Percentiles rank a stretch among this genome's conserved stretches.
phyloP scores from a whole-genome alignment of 1,140 invertebrate genomes.

The Drosophila parabipectinata region DNA sequence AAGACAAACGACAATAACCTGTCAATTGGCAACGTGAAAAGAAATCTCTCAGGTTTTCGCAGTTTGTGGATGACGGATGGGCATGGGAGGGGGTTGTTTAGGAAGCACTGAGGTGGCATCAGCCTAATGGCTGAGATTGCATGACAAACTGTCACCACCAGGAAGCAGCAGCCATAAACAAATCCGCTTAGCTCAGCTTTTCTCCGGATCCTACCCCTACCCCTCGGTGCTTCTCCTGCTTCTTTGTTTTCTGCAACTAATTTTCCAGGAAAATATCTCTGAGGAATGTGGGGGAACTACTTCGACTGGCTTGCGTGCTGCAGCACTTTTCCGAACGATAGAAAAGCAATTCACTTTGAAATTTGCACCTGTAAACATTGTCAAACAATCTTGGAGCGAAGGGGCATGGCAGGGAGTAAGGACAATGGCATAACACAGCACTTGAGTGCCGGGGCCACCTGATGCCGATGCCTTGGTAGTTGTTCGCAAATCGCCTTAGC shows the following conservation, averaged over 20 bases:
- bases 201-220: slow-evolving; percentile 22
- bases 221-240: not conserved
- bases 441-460: slow-evolving; percentile 71
- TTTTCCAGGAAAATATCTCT: slow-evolving; percentile 50
- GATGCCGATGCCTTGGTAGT: slow-evolving; percentile 53
- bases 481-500: slow-evolving; percentile 75
- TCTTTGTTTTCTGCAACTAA: slow-evolving; percentile 44
- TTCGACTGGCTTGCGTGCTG: slow-evolving; percentile 64
- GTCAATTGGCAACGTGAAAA: slow-evolving; percentile 52
- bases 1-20: slow-evolving; percentile 41
- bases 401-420: slow-evolving; percentile 30
- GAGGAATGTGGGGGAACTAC: slow-evolving; percentile 40
- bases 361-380: slow-evolving; percentile 82
- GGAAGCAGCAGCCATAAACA: slow-evolving; percentile 59
- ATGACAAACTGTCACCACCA: slow-evolving; percentile 75
- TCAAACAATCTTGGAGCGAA: slow-evolving; percentile 58
- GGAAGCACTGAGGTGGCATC: slow-evolving; percentile 28
- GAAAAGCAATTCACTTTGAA: slow-evolving; percentile 82
- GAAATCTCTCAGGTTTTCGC: not conserved
- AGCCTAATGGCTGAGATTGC: slow-evolving; percentile 54
- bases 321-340: slow-evolving; percentile 80
- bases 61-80: not conserved
- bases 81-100: not conserved
- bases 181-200: slow-evolving; percentile 80
- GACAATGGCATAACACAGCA: slow-evolving; percentile 70